Evolutionary conservation across 2,888 invertebrate species (phyloP), one percentile per base, ranked within the genome.

Genomic region (Coenonympha arcania): DNA sequence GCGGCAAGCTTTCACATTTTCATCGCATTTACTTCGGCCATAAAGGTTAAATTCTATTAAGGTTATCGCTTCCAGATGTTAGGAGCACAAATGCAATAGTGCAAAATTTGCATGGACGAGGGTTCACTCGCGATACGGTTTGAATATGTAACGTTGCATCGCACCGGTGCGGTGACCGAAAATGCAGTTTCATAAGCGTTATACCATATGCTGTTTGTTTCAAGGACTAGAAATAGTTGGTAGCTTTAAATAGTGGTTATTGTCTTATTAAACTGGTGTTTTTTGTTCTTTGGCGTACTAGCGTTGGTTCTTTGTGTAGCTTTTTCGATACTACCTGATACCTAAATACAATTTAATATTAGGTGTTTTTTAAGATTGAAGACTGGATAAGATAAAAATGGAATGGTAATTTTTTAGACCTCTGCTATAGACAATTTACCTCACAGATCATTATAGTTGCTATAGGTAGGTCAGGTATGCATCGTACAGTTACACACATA

Each of bases 81-180:
- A 56, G 62, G 66, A 61, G 63, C 67, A 70, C 68, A 66, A 72
- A 76, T 73, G 73, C 71, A 76, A 72, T 74, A 71, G 68, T 64
- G 66, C 54, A 50, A 60, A 68, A 77, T 78, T 79, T 74, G 76
- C 78, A 79, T 79, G 75, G 69, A 69, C 72, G 74, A 65, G 61
- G 71, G 70, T 67, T 72, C 66, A 67, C 61, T 60, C 61, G 54
- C 60, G 66, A 70, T 73, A 75, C 71, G 62, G 62, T 63, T 62
- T 73, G 79, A 74, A 83, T 81, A 78, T 73, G 64, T 76, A 79
- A 76, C 68, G 55, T 55, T 61, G 48, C 62, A 66, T 65, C 39
- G 33, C 28, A 34, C 28, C 34, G 46, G 36, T 67, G 64, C 64
- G 57, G 59, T 60, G 61, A 58, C 56, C 56, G 62, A 63, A 68